These are phyloP conservation scores for Murina feae DNA, from an alignment of 2,113 vertebrate species.

Conservation along the genomic window DNA sequence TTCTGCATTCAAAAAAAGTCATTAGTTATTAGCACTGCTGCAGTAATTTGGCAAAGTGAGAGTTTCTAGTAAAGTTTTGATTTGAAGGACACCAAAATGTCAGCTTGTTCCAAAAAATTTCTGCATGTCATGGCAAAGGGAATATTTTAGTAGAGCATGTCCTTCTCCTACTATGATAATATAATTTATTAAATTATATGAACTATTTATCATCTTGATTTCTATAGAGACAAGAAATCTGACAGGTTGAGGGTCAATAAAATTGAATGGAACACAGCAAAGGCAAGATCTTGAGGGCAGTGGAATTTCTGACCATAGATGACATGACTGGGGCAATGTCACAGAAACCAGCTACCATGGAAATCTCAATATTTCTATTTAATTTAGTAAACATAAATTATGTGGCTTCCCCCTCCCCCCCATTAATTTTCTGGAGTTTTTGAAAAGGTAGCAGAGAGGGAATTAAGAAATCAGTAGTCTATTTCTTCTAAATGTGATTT, in stretches of 20 bases:
- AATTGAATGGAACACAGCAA: background rate
- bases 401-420: background rate
- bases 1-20: slow-evolving; percentile 14
- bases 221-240: slow-evolving; percentile 17
- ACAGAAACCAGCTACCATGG: background rate
- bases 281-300: background rate
- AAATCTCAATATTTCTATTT: background rate
- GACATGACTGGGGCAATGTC: background rate
- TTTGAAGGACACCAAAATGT: background rate
- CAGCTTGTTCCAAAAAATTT: slow-evolving; percentile 16
- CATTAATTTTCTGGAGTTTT: slow-evolving; percentile 37
- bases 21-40: background rate
- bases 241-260: background rate
- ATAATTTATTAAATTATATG: slow-evolving; percentile 45
- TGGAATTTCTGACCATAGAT: slow-evolving; percentile 29
- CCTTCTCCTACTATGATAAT: slow-evolving; percentile 38
- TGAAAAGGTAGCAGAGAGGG: slow-evolving; percentile 2
- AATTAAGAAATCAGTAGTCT: slow-evolving; percentile 43
- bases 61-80: background rate
- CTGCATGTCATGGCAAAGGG: background rate
- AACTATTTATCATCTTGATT: slow-evolving; percentile 37
- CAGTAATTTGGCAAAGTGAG: slow-evolving; percentile 8
- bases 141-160: slow-evolving; percentile 22
- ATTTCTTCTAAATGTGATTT: slow-evolving; percentile 29
- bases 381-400: slow-evolving; percentile 25